Conservation (phyloP, 1,140 invertebrate genomes). For the Saccostrea echinata region DNA sequence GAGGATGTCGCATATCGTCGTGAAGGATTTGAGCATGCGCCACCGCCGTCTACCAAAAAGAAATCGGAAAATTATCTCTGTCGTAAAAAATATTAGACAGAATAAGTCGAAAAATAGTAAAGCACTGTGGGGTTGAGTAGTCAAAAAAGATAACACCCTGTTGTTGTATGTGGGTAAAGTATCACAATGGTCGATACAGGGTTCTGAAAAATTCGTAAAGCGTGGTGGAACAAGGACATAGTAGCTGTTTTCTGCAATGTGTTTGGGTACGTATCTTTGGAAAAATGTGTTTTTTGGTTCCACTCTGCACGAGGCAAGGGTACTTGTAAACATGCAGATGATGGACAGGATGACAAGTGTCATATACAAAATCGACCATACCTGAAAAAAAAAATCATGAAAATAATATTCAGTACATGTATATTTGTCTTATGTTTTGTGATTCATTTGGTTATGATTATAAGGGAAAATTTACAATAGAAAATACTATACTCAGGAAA, state of each 20-base stretch:
- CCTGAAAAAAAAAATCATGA: slow-evolving; percentile 48
- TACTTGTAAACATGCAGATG: slow-evolving; percentile 47
- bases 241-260: background rate
- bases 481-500: too few species aligned
- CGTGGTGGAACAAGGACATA: background rate
- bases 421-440: too few species aligned
- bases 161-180: slow-evolving; percentile 7
- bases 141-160: slow-evolving; percentile 49
- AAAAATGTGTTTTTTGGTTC: background rate
- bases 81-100: slow-evolving; percentile 66
- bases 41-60: slow-evolving; percentile 51
- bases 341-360: slow-evolving; percentile 52
- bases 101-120: slow-evolving; percentile 59
- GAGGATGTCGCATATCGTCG: slow-evolving; percentile 51
- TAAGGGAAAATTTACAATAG: too few species aligned
- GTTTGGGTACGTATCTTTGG: background rate
- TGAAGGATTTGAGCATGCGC: slow-evolving; percentile 45
- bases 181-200: background rate
- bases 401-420: too few species aligned
- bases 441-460: too few species aligned
- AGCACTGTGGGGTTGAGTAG: slow-evolving; percentile 53
- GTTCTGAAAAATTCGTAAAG: background rate
- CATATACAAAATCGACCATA: slow-evolving; percentile 53
- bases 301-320: slow-evolving; percentile 49
- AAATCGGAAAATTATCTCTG: slow-evolving; percentile 64